Evolutionary conservation across 1,140 invertebrate genomes (phyloP).

Genomic region (Antheraea mylitta): DNA sequence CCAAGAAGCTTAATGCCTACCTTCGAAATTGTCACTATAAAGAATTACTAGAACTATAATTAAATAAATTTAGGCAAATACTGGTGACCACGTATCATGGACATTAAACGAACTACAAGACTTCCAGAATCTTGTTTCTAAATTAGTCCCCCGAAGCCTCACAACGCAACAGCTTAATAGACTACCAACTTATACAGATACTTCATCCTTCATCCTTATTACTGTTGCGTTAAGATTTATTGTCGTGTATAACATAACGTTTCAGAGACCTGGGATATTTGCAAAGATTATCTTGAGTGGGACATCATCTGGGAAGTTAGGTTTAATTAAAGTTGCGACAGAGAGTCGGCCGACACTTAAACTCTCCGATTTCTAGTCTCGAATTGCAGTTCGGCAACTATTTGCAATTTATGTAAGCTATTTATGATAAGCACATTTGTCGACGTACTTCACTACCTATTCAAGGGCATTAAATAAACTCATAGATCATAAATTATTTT

Average conservation of each 20-base stretch:
- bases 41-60: too few relatives aligned
- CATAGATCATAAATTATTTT: too few relatives aligned
- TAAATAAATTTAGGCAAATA: not conserved
- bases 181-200: slow-evolving; percentile 12
- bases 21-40: too few relatives aligned
- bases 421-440: slow-evolving; percentile 19
- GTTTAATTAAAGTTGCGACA: slow-evolving; percentile 66
- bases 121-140: slow-evolving; percentile 30
- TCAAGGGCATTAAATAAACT: not conserved
- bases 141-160: slow-evolving; percentile 31
- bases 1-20: too few relatives aligned
- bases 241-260: not conserved
- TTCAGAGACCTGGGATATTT: slow-evolving; percentile 18
- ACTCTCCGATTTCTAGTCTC: slow-evolving; percentile 51
- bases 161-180: slow-evolving; percentile 48
- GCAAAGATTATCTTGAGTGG: slow-evolving; percentile 45
- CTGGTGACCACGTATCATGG: slow-evolving; percentile 6
- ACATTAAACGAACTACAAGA: slow-evolving; percentile 22
- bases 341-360: slow-evolving; percentile 42
- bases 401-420: slow-evolving; percentile 54
- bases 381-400: slow-evolving; percentile 55
- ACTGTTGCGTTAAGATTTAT: slow-evolving; percentile 8
- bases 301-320: slow-evolving; percentile 64
- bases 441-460: not conserved
- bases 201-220: slow-evolving; percentile 1